Conservation (phyloP, 2,888 invertebrate genomes). For the Stenodera caucasica region DNA sequence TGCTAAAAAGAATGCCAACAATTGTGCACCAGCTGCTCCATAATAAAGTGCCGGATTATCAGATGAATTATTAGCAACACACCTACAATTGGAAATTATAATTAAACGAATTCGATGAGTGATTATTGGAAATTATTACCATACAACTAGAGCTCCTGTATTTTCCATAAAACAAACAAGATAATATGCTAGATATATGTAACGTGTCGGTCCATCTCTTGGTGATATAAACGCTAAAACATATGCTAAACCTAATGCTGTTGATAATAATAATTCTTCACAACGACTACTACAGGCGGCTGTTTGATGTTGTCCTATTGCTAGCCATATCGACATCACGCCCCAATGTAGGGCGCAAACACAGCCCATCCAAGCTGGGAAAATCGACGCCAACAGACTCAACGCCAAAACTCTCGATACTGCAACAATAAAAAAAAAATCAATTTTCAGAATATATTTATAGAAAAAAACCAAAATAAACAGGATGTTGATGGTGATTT, state of each 20-base stretch:
- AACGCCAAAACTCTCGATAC: slow-evolving; percentile 61
- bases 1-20: slow-evolving; percentile 52
- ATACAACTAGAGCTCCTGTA: slow-evolving; percentile 56
- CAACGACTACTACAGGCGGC: slow-evolving; percentile 56
- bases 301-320: slow-evolving; percentile 54
- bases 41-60: slow-evolving; percentile 54
- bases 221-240: slow-evolving; percentile 64
- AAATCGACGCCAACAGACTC: slow-evolving; percentile 60
- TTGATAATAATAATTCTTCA: slow-evolving; percentile 56
- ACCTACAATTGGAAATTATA: slow-evolving; percentile 47
- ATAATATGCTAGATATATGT: slow-evolving; percentile 57
- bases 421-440: slow-evolving; percentile 33
- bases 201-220: slow-evolving; percentile 63
- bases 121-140: slow-evolving; percentile 41
- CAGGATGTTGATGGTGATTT: too few relatives aligned
- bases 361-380: slow-evolving; percentile 58
- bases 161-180: slow-evolving; percentile 58
- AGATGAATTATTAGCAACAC: slow-evolving; percentile 53
- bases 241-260: slow-evolving; percentile 62
- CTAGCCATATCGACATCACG: slow-evolving; percentile 62
- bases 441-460: too few relatives aligned
- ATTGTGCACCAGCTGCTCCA: slow-evolving; percentile 53
- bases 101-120: neutral
- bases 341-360: slow-evolving; percentile 60
- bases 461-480: too few relatives aligned